Evolutionary conservation across 1,140 invertebrate genomes (phyloP), one percentile per base, ranked within the genome.

Genomic region (Goniozus legneri): DNA sequence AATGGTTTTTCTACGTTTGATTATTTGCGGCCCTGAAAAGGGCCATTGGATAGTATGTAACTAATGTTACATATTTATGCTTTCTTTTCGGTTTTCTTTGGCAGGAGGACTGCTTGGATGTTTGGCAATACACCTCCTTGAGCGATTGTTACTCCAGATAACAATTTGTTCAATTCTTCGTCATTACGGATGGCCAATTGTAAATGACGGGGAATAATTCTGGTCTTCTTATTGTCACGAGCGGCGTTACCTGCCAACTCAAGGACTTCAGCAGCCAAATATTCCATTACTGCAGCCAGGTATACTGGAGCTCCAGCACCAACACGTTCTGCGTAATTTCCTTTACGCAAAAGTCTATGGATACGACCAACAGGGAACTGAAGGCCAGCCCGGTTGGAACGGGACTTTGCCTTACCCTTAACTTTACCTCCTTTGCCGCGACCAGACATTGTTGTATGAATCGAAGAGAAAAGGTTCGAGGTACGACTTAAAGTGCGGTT

Each of bases 101-200:
- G 56, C 3, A 58, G 2, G 0, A 58, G 19, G 2, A 58, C 56
- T 2, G 56, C 56, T 43, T 58, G 56, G 2, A 58, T 58, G 12
- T 58, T 58, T 0, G 56, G 56, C 30, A 92, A 58, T 1, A 92
- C 90, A 53, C 91, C 91, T 50, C 88, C 89, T 65, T 90, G 83
- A 8, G 89, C 85, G 54, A 93, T 91, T 2, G 88, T 91, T 0
- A 91, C 89, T 40, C 88, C 85, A 32, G 77, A 75, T 6, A 88
- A 62, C 4, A 87, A 65, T 62, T 82, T 82, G 63, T 86, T 84
- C 56, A 86, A 67, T 62, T 86, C 84, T 62, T 86, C 83, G 27
- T 57, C 54, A 13, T 57, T 57, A 13, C 53, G 53, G 8, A 57
- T 47, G 8, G 53, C 49, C 13, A 58, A 48, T 31, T 58, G 55